Base-by-base conservation (phyloP, 2,797 vertebrate species). In the Threskiornis aethiopicus region DNA sequence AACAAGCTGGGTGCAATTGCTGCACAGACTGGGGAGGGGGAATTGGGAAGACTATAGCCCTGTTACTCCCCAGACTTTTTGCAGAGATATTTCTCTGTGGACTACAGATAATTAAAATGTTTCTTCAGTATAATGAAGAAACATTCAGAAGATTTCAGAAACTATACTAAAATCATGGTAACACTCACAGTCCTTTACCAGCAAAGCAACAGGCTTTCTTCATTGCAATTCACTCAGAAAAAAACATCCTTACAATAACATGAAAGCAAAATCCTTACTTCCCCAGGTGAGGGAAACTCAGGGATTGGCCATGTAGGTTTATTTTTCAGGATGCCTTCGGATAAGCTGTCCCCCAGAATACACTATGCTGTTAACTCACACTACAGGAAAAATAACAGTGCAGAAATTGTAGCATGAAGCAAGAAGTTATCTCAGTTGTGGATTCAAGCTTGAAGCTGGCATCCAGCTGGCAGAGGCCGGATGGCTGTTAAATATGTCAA, bases 381-480 rank as follows among this genome's bases (percentile, higher is more conserved):
- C 41, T 8, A 22, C 46, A 49, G 66, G 35, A 47, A 82, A 76
- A 95, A 77, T 18, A 93, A 28, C 12, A 46, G 31, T 16, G 47
- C 52, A 70, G 80, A 72, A 84, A 83, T 5, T 49, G 72, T 57
- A 84, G 69, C 54, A 44, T 6, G 62, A 86, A 92, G 61, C 46
- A 84, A 90, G 84, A 76, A 84, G n/a, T 86, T 89, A 51, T 78
- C 61, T 35, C 25, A 22, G 46, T 47, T 81, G 44, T 39, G 58
- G 69, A 59, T 70, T 85, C 0, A 0, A 87, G 87, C 61, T 64
- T 46, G 82, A 73, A 80, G 67, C 71, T 91, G 89, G 87, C 91
- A 97, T 90, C 69, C 90, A 92, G 84, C 90, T 95, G 94, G 92
- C 87, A 94, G 78, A 78, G 67, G 57, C 84, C 0, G 10, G 31